These are phyloP conservation scores for Poecilobothrus nobilitatus DNA, from an alignment of 2,888 invertebrate genomes.

Conservation along the genomic window DNA sequence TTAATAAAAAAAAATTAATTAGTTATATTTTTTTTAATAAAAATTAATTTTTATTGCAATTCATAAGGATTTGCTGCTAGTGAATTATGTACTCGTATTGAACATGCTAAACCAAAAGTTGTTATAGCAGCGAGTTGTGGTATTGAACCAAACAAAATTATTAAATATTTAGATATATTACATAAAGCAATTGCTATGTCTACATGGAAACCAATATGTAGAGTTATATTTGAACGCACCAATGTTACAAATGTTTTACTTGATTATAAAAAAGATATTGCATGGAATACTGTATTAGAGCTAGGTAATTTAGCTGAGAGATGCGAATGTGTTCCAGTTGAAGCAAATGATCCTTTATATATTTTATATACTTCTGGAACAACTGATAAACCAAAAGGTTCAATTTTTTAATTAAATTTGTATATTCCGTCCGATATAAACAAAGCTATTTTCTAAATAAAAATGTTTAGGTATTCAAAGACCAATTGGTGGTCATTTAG, in stretches of 20 bases:
- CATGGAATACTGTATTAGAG: constrained; percentile 63
- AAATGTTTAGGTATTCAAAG: constrained; percentile 52
- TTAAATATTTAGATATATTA: constrained; percentile 46
- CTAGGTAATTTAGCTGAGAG: constrained; percentile 55
- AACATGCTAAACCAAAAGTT: constrained; percentile 80
- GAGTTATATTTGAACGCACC: constrained; percentile 74
- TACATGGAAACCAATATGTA: constrained; percentile 62
- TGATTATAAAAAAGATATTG: constrained; percentile 58
- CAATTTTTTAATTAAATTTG: not conserved
- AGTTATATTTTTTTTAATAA: constrained; percentile 8
- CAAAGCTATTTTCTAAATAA: not conserved
- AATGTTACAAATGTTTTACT: constrained; percentile 57
- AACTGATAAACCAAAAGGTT: constrained; percentile 64
- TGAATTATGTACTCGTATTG: constrained; percentile 76
- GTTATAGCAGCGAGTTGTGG: constrained; percentile 87
- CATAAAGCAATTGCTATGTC: constrained; percentile 61
- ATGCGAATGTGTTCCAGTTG: constrained; percentile 74
- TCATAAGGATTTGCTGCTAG: constrained; percentile 81
- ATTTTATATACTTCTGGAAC: constrained; percentile 88
- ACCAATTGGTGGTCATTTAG: constrained; percentile 82
- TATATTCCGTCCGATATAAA: too few relatives aligned
- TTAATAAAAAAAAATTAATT: not conserved
- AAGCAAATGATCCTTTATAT: constrained; percentile 83
- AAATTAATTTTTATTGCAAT: not conserved
- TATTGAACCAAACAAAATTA: constrained; percentile 75